Evolutionary conservation across 1,140 invertebrate species (phyloP).

Genomic region (Aporrectodea caliginosa): DNA sequence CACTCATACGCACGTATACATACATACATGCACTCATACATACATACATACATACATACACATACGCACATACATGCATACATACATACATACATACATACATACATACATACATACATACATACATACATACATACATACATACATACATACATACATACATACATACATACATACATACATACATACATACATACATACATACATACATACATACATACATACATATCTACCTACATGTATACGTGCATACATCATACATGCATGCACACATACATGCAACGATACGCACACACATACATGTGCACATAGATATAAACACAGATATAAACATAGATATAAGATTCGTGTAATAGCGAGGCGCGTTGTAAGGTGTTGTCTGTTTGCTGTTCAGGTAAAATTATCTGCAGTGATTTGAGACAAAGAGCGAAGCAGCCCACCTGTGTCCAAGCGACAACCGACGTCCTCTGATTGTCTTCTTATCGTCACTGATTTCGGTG

Average conservation of each 20-base stretch:
- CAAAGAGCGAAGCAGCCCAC: neutral
- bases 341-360: too few relatives aligned
- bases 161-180: constrained; percentile 13
- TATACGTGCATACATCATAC: too few relatives aligned
- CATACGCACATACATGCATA: constrained; percentile 12
- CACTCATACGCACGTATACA: constrained; percentile 13
- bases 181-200: constrained; percentile 16
- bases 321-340: too few relatives aligned
- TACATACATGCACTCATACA: too few relatives aligned
- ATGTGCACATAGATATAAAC: too few relatives aligned
- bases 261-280: too few relatives aligned
- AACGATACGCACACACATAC: too few relatives aligned
- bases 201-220: constrained; percentile 7
- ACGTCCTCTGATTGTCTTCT: neutral
- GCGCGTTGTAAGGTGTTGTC: too few relatives aligned
- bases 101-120: constrained; percentile 19
- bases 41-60: constrained; percentile 2
- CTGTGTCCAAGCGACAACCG: neutral
- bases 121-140: constrained; percentile 16
- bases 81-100: constrained; percentile 6
- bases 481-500: neutral
- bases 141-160: constrained; percentile 14
- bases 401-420: neutral
- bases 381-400: neutral
- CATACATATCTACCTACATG: too few relatives aligned